Evolutionary conservation across 2,797 vertebrate genomes (phyloP).

Genomic region (Allobates femoralis): DNA sequence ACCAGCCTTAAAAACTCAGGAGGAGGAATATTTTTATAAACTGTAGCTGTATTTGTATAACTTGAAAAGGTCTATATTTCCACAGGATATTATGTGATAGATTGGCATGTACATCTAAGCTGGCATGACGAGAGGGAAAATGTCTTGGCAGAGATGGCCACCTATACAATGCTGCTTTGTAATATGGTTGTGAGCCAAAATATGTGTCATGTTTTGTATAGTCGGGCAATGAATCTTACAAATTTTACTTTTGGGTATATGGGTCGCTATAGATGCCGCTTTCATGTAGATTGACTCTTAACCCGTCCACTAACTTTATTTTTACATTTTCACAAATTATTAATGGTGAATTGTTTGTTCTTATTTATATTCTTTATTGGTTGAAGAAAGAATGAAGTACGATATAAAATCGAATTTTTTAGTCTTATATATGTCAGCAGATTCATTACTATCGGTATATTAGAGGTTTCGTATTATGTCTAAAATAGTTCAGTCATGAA

Average conservation of each 20-base stretch:
- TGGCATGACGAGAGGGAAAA: background rate
- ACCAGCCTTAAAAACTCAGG: no score
- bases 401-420: no score
- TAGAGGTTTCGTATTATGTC: no score
- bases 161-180: background rate
- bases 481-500: no score
- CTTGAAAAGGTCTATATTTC: background rate
- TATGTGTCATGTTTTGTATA: background rate
- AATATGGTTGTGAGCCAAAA: background rate
- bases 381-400: no score
- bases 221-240: background rate
- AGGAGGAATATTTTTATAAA: background rate
- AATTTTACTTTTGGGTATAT: background rate
- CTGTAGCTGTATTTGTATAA: background rate
- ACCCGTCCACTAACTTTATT: background rate
- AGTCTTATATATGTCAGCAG: no score
- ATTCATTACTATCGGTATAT: no score
- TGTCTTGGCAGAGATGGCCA: background rate
- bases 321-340: no score
- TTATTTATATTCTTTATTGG: no score
- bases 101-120: background rate
- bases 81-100: background rate
- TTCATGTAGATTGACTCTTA: background rate
- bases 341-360: no score
- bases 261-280: background rate